A percentile compares a stretch with the other conserved stretches of the same genome.
These are phyloP conservation scores for Acanthopleura granulata DNA, from an alignment of 2,888 invertebrate genomes.

Conservation along the genomic window DNA sequence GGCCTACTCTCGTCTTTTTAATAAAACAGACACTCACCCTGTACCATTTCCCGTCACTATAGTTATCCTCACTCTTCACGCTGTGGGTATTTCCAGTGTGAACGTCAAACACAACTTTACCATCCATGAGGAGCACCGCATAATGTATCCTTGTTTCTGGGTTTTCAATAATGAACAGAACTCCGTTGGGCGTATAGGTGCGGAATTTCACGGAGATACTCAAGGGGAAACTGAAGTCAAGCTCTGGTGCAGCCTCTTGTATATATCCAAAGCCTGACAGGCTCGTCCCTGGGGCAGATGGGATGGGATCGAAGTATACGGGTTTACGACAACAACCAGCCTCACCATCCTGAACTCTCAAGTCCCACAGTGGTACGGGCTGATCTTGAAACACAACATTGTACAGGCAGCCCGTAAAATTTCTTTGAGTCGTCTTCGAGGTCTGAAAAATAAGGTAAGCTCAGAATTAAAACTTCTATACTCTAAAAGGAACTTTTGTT, in stretches of 20 bases:
- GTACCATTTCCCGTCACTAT: constrained; percentile 42
- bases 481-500: no score
- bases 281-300: constrained; percentile 26
- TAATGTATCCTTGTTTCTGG: not conserved
- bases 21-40: constrained; percentile 28
- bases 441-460: constrained; percentile 23
- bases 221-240: constrained; percentile 25
- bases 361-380: constrained; percentile 38
- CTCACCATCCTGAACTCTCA: constrained; percentile 22
- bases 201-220: constrained; percentile 38
- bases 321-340: constrained; percentile 38
- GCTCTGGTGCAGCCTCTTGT: not conserved
- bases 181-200: constrained; percentile 37
- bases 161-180: constrained; percentile 32
- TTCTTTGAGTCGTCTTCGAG: constrained; percentile 21
- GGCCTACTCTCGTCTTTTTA: no score
- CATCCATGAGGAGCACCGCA: constrained; percentile 26
- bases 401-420: constrained; percentile 44
- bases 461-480: no score
- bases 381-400: constrained; percentile 32
- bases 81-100: not conserved
- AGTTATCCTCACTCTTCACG: constrained; percentile 25
- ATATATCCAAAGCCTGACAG: constrained; percentile 41
- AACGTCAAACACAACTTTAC: constrained; percentile 30
- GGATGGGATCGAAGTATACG: constrained; percentile 14